phyloP scores from a whole-genome alignment of 2,113 vertebrate species.

The Hucho hucho region DNA sequence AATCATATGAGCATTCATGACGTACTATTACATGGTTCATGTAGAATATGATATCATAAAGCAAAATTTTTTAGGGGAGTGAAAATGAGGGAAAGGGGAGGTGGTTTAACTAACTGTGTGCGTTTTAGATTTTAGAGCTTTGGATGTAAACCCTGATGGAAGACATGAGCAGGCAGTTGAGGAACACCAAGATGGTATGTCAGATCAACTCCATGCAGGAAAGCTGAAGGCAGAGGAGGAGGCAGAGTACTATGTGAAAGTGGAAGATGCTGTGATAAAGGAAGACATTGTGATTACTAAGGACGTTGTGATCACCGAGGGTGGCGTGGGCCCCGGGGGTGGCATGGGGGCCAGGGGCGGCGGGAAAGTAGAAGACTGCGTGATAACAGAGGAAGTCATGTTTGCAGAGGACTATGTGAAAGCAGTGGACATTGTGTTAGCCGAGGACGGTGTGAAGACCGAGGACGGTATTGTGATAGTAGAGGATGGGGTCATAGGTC shows the following conservation, averaged over 20 bases:
- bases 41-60: background rate
- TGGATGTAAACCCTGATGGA: slow-evolving; percentile 16
- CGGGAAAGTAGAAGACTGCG: too few relatives aligned
- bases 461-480: background rate
- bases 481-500: background rate
- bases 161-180: slow-evolving; percentile 15
- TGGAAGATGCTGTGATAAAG: too few relatives aligned
- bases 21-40: too few relatives aligned
- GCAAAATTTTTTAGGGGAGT: background rate
- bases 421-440: too few relatives aligned
- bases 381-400: too few relatives aligned
- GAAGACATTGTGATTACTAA: background rate
- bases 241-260: too few relatives aligned
- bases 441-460: too few relatives aligned
- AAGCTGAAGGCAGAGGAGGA: slow-evolving; percentile 12
- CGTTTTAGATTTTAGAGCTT: slow-evolving; percentile 19
- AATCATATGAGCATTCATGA: background rate
- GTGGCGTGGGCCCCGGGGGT: too few relatives aligned
- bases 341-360: background rate
- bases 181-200: background rate
- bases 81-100: background rate
- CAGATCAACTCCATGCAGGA: slow-evolving; percentile 24
- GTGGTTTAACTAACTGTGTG: background rate
- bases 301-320: background rate
- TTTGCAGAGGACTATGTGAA: too few relatives aligned